Base-by-base conservation (phyloP, 2,113 vertebrate species). In the Brachypteracias leptosomus region DNA sequence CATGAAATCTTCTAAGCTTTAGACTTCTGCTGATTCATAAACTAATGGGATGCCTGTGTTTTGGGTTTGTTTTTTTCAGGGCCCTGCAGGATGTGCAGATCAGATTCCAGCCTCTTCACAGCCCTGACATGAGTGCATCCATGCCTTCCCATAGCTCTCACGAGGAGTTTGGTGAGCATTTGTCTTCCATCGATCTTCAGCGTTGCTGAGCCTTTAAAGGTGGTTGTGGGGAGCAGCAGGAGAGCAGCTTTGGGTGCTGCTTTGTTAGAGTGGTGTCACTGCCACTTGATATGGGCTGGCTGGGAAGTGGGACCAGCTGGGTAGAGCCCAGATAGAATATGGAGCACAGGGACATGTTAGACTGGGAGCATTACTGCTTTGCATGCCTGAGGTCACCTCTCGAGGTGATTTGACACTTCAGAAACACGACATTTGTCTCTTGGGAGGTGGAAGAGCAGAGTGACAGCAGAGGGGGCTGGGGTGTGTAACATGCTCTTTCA, bases 1-100 rank as follows among this genome's bases (percentile, higher is more conserved):
- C 1, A 0, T 62, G 52, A 85, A 55, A 52, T 80, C 51, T 55
- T 81, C 55, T 49, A 62, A 93, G 65, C 7, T 3, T 83, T 84
- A 19, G 20, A 25, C 31, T 79, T 91, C 14, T 26, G 26, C 25
- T 35, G 42, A 47, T 83, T 73, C 26, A 29, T 77, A 54, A 93
- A 65, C 57, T 95, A 29, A 95, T 85, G 18, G 20, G 36, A 85
- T 93, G 15, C 17, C 35, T 93, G 22, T 68, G 35, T 20, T 68
- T 68, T 51, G 49, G 49, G 22, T 26, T 52, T 52, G 1, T 15
- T 25, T n/a, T 87, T 95, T 96, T 6, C 87, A 98, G 99, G 97
- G 99, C 99, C 55, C 97, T 99, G 29, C 99, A 99, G 89, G 99
- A 99, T 93, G 99, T 99, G 26, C 99, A 99, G 97, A 99, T 99